Percentiles rank a stretch among this genome's conserved stretches.
Evolutionary conservation across 2,113 vertebrate genomes (phyloP).

Genomic region (Lepus europaeus): DNA sequence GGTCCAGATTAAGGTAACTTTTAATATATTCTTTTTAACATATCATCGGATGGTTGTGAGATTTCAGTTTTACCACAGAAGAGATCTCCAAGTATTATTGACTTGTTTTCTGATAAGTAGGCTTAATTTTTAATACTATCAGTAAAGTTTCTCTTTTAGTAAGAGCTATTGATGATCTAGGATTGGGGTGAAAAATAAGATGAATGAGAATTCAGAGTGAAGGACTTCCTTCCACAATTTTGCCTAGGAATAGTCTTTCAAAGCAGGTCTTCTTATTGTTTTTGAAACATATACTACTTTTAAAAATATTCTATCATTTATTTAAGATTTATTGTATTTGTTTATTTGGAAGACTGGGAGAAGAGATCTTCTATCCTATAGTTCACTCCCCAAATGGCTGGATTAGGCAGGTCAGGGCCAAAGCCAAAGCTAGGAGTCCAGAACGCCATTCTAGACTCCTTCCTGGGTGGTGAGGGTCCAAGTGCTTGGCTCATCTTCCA

Average conservation of each 20-base stretch:
- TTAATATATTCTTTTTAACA: neutral
- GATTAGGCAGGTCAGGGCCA: no score
- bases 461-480: no score
- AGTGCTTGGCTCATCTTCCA: no score
- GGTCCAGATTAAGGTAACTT: neutral
- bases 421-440: no score
- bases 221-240: conserved; percentile 4
- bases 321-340: no score
- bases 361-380: no score
- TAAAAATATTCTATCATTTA: no score
- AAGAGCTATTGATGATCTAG: neutral
- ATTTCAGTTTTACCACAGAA: conserved; percentile 36
- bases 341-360: no score
- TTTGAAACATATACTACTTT: no score
- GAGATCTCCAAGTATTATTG: neutral
- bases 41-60: neutral
- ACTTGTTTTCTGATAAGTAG: conserved; percentile 46
- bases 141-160: neutral
- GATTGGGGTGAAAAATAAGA: neutral
- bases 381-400: no score
- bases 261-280: neutral
- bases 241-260: neutral
- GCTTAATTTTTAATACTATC: neutral
- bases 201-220: neutral
- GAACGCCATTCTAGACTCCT: no score